A percentile compares a stretch with the other conserved stretches of the same genome.
Evolutionary conservation across 1,140 invertebrate genomes (phyloP).

Genomic region (Hypothenemus hampei): DNA sequence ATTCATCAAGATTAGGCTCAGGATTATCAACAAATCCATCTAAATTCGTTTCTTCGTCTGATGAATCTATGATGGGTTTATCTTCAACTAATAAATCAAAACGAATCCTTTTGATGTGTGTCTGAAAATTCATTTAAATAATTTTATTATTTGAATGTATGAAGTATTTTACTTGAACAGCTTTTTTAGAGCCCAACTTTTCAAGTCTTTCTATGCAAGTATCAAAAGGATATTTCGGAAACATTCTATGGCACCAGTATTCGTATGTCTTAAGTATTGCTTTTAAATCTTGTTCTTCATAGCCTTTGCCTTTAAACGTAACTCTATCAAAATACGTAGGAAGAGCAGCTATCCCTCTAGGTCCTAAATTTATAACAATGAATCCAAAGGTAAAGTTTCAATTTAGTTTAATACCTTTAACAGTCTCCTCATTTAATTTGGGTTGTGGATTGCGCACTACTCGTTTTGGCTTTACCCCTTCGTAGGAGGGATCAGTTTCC

Average conservation of each 20-base stretch:
- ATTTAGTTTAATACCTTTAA: not conserved
- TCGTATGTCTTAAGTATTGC: conserved; percentile 76
- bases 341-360: conserved; percentile 72
- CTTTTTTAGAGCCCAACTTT: conserved; percentile 68
- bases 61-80: conserved; percentile 26
- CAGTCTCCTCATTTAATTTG: conserved; percentile 61
- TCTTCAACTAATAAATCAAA: conserved; percentile 35
- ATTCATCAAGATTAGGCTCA: too few relatives aligned
- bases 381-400: not conserved
- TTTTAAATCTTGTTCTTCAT: conserved; percentile 80
- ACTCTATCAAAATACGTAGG: conserved; percentile 76
- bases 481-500: conserved; percentile 24
- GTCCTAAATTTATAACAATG: conserved; percentile 40
- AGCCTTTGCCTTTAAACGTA: conserved; percentile 76
- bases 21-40: conserved; percentile 26
- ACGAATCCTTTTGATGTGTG: conserved; percentile 40
- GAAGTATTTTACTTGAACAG: conserved; percentile 46
- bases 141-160: not conserved
- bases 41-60: conserved; percentile 27
- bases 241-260: conserved; percentile 89
- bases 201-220: conserved; percentile 80
- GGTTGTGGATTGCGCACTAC: conserved; percentile 62
- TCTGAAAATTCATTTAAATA: conserved; percentile 34
- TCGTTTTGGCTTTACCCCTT: conserved; percentile 48
- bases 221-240: conserved; percentile 82